phyloP scores from a whole-genome alignment of 2,888 invertebrate species.

The Crocallis elinguaria region DNA sequence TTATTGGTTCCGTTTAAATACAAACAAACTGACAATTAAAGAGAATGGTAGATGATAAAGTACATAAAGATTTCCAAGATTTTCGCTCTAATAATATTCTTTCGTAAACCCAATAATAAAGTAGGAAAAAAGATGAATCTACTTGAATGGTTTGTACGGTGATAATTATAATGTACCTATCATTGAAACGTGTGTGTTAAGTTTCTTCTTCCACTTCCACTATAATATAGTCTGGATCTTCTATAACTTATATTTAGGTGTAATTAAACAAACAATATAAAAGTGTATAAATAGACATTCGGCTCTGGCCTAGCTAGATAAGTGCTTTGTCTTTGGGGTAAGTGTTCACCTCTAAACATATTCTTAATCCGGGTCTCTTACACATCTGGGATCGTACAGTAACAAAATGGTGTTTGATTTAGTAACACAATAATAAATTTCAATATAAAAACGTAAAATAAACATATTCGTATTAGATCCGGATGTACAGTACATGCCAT shows the following conservation, averaged over 20 bases:
- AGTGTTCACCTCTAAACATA: background rate
- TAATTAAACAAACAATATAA: slow-evolving; percentile 20
- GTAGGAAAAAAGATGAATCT: no score
- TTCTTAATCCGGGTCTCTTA: background rate
- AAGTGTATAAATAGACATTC: slow-evolving; percentile 6
- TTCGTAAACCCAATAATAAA: no score
- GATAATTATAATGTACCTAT: no score
- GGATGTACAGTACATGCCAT: no score
- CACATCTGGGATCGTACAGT: background rate
- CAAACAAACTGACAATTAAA: background rate
- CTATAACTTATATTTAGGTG: background rate
- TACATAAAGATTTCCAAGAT: no score
- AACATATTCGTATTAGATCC: no score
- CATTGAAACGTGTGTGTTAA: no score
- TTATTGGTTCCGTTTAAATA: background rate
- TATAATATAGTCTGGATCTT: background rate
- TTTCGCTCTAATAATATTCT: no score
- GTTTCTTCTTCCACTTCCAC: background rate
- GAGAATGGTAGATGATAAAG: background rate
- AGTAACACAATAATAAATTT: no score
- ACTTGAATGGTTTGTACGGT: no score
- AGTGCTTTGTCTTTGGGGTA: background rate
- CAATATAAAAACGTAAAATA: no score
- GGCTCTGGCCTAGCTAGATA: slow-evolving; percentile 30
- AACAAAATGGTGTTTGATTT: no score